Percentiles rank a stretch among this genome's conserved stretches.
These are phyloP conservation scores for Willisornis vidua DNA, from an alignment of 2,113 vertebrate species.

Conservation along the genomic window DNA sequence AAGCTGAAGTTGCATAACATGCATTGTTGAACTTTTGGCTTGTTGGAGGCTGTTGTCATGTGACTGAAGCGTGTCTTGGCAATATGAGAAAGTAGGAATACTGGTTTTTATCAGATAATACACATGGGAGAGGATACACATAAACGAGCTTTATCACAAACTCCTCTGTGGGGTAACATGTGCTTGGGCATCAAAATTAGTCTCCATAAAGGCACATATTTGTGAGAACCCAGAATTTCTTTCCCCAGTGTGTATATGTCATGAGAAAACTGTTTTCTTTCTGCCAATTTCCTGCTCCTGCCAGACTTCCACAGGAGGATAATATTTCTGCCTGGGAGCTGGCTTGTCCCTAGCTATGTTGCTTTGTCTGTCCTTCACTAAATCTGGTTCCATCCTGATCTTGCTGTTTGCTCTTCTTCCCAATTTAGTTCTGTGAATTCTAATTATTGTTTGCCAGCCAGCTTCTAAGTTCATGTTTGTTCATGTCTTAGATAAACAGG, in stretches of 20 bases:
- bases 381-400: neutral
- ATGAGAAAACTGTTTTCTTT: neutral
- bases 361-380: neutral
- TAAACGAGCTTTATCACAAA: neutral
- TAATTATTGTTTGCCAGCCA: neutral
- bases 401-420: neutral
- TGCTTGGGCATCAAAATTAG: neutral
- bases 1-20: neutral
- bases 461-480: neutral
- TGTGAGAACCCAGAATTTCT: neutral
- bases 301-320: neutral
- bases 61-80: neutral
- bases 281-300: neutral
- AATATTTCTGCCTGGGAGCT: neutral
- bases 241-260: neutral
- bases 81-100: neutral
- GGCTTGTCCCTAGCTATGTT: neutral
- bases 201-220: neutral
- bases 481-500: neutral
- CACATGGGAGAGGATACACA: neutral
- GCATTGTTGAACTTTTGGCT: neutral
- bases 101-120: neutral
- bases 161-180: neutral
- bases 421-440: neutral
- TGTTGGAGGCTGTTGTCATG: fast-evolving